Evolutionary conservation across 2,888 invertebrate genomes (phyloP), one percentile per base, ranked within the genome.

Genomic region (Drosophila merina): DNA sequence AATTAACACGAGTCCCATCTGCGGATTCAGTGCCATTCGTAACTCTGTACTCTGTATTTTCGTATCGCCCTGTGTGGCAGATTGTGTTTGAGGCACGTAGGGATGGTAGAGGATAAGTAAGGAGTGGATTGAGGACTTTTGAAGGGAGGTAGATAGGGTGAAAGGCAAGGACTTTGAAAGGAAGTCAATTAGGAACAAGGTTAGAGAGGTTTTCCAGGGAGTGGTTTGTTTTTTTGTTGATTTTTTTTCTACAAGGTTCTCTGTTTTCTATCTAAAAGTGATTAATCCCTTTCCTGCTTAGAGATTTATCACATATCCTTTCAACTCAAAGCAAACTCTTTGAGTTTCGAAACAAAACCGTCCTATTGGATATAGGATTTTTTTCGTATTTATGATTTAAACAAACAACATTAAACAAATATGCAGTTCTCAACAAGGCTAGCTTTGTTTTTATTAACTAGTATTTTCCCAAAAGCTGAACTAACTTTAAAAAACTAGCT

Each of bases 1-100:
- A 72, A 59, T 74, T 52, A 72, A 74, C 69, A 72, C 45, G 64
- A 70, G 54, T 64, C 49, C 69, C 44, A 55, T n/a, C 49, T 28
- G 54, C 10, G 52, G 54, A 63, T 63, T 60, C 63, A 44, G 57
- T 49, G 72, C 31, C 52, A 52, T 68, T 57, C 51, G 51, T 50
- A 50, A 50, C 20, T 57, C 31, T 33, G 45, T 12, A 59, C 28
- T 40, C 10, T 30, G 26, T 28, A 25, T 30, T 36, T 12, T 10
- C 10, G 28, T 33, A 28, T 12, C 6, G 10, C 8, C 38, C 10
- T 7, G 36, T 12, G 26, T 45, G 14, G 33, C 31, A 31, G 14
- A 9, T 10, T 31, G 14, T 2, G 3, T 38, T 51, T 57, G 38
- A 20, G 38, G 14, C 25, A 57, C 31, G 45, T 45, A 10, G 44